Evolutionary conservation across 1,140 invertebrate species (phyloP), one percentile per base, ranked within the genome.

Genomic region (Eriosoma lanigerum): DNA sequence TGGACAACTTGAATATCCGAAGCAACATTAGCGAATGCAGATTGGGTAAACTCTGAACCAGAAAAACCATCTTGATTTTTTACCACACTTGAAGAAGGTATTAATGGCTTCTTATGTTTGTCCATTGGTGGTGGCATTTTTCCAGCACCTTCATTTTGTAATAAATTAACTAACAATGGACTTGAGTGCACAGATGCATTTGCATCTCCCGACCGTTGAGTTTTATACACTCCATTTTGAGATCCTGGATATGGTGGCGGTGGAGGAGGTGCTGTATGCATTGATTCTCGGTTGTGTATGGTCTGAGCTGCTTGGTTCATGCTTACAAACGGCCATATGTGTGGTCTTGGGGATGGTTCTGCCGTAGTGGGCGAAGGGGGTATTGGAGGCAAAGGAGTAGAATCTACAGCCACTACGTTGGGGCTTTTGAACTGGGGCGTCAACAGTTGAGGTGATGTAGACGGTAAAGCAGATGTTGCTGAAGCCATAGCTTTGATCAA

Each of bases 91-190:
- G 86, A 81, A 81, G 86, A 82, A 48, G 85, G 83, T 58, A 85
- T 84, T 81, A 85, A 87, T 64, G 38, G 85, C 82, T 46, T 83
- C 84, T 32, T 83, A 83, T 72, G 82, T 80, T 81, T 82, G 70
- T 54, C 75, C 75, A 78, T 81, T 46, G 81, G 83, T 82, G 68
- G 88, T 12, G 75, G 75, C 75, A 78, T 78, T 78, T 78, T 78
- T 60, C 54, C 75, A 85, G 88, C 88, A 70, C 91, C 92, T 84
- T 96, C 94, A 85, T 94, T 96, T 88, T 96, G 94, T 82, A 97
- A 87, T 78, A 97, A 86, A 87, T 97, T 97, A 4, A 97, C 95
- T 60, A 97, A 87, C 75, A 97, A 86, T n/a, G 95, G 95, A 86
- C 94, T 96, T 81, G 94, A 93, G 83, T 94, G 89, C 26, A 92